These are phyloP conservation scores for Discoglossus pictus DNA, from an alignment of 2,797 vertebrate species.

Conservation along the genomic window DNA sequence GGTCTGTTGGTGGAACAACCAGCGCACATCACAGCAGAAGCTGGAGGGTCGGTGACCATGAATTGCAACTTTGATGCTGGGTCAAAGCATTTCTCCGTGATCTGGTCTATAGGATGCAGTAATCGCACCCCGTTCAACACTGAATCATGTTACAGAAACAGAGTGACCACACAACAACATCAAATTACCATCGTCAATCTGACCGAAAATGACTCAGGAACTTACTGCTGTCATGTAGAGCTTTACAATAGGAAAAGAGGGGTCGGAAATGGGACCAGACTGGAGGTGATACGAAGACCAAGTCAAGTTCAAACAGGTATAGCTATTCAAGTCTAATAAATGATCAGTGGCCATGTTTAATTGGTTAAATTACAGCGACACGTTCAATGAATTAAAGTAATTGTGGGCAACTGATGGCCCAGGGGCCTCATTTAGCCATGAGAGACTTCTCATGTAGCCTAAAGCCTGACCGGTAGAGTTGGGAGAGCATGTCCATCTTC, in stretches of 20 bases:
- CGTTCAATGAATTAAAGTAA: too few relatives aligned
- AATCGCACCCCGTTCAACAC: background rate
- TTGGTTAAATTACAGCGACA: too few relatives aligned
- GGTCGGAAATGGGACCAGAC: slow-evolving; percentile 3
- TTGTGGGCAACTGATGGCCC: too few relatives aligned
- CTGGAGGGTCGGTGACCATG: slow-evolving; percentile 6
- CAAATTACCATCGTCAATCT: slow-evolving; percentile 6
- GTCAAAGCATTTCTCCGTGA: background rate
- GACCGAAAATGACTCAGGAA: slow-evolving; percentile 16
- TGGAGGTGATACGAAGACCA: background rate
- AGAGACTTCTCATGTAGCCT: too few relatives aligned
- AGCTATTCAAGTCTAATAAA: too few relatives aligned
- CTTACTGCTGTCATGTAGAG: slow-evolving; percentile 16
- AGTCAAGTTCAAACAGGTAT: background rate
- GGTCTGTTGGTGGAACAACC: background rate
- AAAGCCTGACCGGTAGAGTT: too few relatives aligned
- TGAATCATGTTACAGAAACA: slow-evolving; percentile 7
- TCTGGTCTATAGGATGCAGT: slow-evolving; percentile 9
- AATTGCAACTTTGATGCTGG: background rate
- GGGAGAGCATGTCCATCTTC: too few relatives aligned
- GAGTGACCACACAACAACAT: background rate
- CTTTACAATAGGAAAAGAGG: background rate
- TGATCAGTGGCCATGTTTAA: too few relatives aligned
- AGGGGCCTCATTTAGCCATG: too few relatives aligned
- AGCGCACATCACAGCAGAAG: background rate